phyloP scores from a whole-genome alignment of 2,113 vertebrate genomes.

The Pomatostomus ruficeps region DNA sequence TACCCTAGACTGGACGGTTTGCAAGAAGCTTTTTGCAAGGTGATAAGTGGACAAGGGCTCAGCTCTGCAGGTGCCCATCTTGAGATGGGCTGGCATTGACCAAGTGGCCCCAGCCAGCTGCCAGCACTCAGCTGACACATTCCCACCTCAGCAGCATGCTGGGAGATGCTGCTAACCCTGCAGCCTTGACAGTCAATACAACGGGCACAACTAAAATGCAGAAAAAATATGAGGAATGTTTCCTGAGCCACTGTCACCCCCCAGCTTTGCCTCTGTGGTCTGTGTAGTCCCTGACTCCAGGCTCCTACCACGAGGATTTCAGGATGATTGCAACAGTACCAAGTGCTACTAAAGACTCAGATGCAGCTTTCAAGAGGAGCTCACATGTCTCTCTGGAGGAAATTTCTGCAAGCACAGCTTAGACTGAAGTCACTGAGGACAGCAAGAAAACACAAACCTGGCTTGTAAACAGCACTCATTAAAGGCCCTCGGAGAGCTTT shows the following conservation, averaged over 20 bases:
- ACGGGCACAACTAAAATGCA: background rate
- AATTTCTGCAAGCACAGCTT: background rate
- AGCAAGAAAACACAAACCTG: background rate
- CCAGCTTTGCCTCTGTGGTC: background rate
- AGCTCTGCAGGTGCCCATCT: background rate
- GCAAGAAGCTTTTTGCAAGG: background rate
- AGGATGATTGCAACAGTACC: background rate
- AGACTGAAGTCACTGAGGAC: background rate
- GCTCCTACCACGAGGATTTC: background rate
- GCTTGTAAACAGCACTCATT: background rate
- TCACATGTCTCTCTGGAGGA: background rate
- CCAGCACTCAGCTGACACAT: background rate
- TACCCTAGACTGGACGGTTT: accelerated
- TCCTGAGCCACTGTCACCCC: accelerated
- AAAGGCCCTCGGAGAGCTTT: background rate
- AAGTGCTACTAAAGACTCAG: background rate
- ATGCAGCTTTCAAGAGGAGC: background rate
- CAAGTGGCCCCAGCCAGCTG: background rate
- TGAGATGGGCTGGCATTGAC: background rate
- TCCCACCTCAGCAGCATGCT: background rate
- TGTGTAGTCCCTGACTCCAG: background rate
- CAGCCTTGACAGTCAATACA: background rate
- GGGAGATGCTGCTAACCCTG: background rate
- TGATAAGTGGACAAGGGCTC: background rate
- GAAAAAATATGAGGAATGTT: background rate